Evolutionary conservation across 2,113 vertebrate genomes (phyloP).

Genomic region (Aepyceros melampus): DNA sequence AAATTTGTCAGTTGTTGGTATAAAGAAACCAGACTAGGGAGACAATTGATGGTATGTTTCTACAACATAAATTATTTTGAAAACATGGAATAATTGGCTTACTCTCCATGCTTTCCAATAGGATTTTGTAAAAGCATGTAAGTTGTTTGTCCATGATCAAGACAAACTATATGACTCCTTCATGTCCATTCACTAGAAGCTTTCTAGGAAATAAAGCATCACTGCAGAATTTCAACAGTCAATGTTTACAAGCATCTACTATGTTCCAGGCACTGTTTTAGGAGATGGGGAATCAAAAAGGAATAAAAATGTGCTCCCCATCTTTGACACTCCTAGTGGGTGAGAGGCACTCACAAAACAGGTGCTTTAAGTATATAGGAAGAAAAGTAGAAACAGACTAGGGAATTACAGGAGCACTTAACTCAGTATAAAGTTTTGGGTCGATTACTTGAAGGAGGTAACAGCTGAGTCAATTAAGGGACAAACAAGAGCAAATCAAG

Average conservation of each 20-base stretch:
- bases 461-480: background rate
- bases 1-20: background rate
- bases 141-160: background rate
- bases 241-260: background rate
- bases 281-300: background rate
- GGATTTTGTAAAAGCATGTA: background rate
- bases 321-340: background rate
- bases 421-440: background rate
- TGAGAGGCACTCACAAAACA: background rate
- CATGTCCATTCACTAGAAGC: background rate
- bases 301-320: background rate
- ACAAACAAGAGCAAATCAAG: background rate
- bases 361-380: background rate
- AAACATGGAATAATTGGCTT: background rate
- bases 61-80: constrained; percentile 10
- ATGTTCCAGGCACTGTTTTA: background rate
- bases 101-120: background rate
- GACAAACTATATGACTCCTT: background rate
- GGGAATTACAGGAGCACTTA: background rate
- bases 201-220: background rate
- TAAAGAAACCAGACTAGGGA: background rate
- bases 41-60: background rate
- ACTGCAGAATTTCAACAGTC: background rate
- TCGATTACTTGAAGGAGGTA: background rate
- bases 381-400: background rate